phyloP scores from a whole-genome alignment of 2,888 invertebrate genomes.

The Gisinianus flammeolus region DNA sequence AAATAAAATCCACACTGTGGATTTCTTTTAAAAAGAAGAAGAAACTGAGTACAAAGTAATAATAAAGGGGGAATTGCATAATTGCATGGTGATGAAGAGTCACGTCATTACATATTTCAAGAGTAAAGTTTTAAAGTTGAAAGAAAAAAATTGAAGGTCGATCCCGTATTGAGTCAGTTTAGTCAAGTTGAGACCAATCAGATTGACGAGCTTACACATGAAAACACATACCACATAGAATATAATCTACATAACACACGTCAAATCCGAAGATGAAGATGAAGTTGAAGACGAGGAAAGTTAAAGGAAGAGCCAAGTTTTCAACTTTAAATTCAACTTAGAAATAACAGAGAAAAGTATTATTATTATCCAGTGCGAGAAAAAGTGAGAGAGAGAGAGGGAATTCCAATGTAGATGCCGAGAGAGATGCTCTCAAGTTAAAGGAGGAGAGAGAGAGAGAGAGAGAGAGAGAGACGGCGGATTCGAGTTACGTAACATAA shows the following conservation, averaged over 20 bases:
- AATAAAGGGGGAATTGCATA: no score
- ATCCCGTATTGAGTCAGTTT: no score
- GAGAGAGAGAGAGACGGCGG: not conserved
- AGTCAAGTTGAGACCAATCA: not conserved
- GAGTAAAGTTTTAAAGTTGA: no score
- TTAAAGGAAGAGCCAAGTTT: slow-evolving; percentile 2
- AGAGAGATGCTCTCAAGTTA: not conserved
- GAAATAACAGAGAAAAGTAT: not conserved
- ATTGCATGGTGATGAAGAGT: no score
- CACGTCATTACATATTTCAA: slow-evolving; percentile 1
- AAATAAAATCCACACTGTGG: no score
- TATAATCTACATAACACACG: not conserved
- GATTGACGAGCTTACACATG: not conserved
- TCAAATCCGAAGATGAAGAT: not conserved
- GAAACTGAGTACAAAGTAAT: no score
- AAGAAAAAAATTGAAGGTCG: no score
- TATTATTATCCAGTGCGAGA: not conserved
- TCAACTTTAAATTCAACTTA: not conserved
- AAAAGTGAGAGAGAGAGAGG: not conserved
- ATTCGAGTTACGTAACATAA: not conserved
- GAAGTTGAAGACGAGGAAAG: slow-evolving; percentile 1
- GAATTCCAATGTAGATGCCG: not conserved
- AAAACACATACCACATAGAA: no score
- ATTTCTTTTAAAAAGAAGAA: no score
- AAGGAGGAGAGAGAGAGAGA: not conserved